Conservation (phyloP, 2,797 vertebrate genomes). For the Naso thynnoides region DNA sequence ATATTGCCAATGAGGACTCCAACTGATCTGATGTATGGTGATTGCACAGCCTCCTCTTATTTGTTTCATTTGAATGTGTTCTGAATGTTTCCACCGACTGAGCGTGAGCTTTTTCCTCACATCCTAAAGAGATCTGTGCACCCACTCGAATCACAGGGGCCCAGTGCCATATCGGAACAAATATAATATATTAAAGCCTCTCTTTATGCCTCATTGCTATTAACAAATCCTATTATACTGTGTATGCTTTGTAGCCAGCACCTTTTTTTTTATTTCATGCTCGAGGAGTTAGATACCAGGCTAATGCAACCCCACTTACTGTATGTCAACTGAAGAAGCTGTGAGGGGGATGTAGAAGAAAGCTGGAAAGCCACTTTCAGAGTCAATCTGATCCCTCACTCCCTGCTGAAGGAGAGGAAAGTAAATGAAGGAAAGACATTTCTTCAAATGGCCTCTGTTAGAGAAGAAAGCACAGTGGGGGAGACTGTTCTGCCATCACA, state of each 20-base stretch:
- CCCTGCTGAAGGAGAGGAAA: slow-evolving; percentile 35
- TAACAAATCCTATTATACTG: slow-evolving; percentile 78
- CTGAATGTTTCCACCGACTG: slow-evolving; percentile 64
- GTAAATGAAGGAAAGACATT: slow-evolving; percentile 41
- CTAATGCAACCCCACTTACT: slow-evolving; percentile 69
- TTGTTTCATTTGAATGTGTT: slow-evolving; percentile 75
- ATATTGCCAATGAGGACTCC: slow-evolving; percentile 41
- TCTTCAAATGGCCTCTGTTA: slow-evolving; percentile 50
- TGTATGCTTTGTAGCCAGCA: slow-evolving; percentile 62
- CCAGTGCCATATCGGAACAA: slow-evolving; percentile 72
- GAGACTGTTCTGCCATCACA: slow-evolving; percentile 23
- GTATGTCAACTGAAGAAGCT: slow-evolving; percentile 65
- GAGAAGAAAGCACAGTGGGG: slow-evolving; percentile 37
- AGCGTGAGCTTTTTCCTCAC: slow-evolving; percentile 61
- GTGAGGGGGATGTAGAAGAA: slow-evolving; percentile 41
- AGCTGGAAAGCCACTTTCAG: slow-evolving; percentile 54
- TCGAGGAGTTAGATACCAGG: slow-evolving; percentile 49
- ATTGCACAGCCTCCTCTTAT: slow-evolving; percentile 59
- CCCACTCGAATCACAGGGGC: slow-evolving; percentile 59
- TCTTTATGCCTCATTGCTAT: slow-evolving; percentile 80
- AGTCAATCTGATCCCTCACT: slow-evolving; percentile 44
- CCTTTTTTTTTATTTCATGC: slow-evolving; percentile 75
- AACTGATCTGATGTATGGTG: slow-evolving; percentile 71
- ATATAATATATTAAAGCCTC: slow-evolving; percentile 76
- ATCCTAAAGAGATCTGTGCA: slow-evolving; percentile 76